These are phyloP conservation scores for Pseudocheirus occidentalis DNA, from an alignment of 2,797 vertebrate genomes.

Conservation along the genomic window DNA sequence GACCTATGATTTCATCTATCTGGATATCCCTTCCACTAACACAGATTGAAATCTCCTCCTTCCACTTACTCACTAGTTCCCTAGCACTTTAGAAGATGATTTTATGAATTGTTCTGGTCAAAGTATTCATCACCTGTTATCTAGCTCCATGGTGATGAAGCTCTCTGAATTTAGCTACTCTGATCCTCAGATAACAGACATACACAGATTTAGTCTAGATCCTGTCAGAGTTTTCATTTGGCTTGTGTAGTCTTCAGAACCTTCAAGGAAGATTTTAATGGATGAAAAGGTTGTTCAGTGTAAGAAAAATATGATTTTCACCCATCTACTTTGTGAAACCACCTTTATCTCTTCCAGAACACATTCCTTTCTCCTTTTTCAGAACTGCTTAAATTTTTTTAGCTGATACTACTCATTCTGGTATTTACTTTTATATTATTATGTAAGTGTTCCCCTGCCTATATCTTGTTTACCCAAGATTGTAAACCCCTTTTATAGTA, in stretches of 20 bases:
- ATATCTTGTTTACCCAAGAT: not conserved
- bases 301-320: not conserved
- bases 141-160: not conserved
- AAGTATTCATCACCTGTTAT: not conserved
- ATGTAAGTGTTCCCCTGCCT: not conserved
- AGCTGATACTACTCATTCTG: constrained; percentile 14
- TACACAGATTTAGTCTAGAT: not conserved
- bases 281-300: not conserved
- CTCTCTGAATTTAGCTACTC: not conserved
- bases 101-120: not conserved
- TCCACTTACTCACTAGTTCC: not conserved
- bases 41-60: not conserved
- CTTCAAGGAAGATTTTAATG: not conserved
- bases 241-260: not conserved
- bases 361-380: not conserved
- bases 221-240: not conserved
- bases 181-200: not conserved
- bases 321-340: not conserved
- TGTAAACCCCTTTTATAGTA: not conserved
- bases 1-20: not conserved
- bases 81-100: not conserved
- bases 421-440: constrained; percentile 23
- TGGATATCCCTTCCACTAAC: not conserved
- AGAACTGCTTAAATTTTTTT: constrained; percentile 4
- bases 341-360: not conserved